Percentiles rank a stretch among this genome's conserved stretches.
Evolutionary conservation across 2,888 invertebrate species (phyloP).

Genomic region (Harmothoe impar): DNA sequence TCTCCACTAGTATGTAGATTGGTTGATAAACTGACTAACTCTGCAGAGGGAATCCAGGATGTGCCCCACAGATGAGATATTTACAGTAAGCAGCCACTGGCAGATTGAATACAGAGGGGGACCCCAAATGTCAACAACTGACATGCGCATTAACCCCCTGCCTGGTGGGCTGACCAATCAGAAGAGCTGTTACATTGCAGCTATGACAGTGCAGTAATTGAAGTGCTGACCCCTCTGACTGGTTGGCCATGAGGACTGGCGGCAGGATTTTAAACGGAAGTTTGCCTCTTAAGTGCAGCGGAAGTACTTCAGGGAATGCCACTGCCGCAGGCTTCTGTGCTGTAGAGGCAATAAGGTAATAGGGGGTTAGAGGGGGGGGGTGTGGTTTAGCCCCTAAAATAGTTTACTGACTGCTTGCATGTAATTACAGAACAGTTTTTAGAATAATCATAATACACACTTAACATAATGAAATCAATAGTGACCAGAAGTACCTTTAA

Average conservation of each 20-base stretch:
- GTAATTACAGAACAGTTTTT: too few relatives aligned
- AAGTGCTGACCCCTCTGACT: constrained; percentile 29
- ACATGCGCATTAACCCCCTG: constrained; percentile 7
- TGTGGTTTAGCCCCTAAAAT: too few relatives aligned
- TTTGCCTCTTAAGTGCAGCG: background rate
- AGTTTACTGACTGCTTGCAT: too few relatives aligned
- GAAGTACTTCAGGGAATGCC: background rate
- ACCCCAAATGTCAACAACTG: background rate
- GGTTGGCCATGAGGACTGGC: background rate
- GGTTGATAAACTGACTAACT: too few relatives aligned
- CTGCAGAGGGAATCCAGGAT: background rate
- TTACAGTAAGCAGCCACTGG: background rate
- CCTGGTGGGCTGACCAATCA: constrained; percentile 11
- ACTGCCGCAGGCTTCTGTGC: background rate
- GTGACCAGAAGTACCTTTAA: too few relatives aligned
- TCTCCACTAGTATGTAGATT: too few relatives aligned
- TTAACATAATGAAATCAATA: too few relatives aligned
- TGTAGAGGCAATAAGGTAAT: too few relatives aligned
- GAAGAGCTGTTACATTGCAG: background rate
- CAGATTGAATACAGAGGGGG: constrained; percentile 1
- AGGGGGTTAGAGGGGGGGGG: too few relatives aligned
- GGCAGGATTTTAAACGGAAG: background rate
- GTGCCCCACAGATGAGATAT: background rate
- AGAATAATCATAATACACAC: too few relatives aligned
- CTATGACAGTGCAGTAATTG: background rate